Conservation (phyloP, 1,140 invertebrate genomes). For the Cyrtorhinus lividipennis region DNA sequence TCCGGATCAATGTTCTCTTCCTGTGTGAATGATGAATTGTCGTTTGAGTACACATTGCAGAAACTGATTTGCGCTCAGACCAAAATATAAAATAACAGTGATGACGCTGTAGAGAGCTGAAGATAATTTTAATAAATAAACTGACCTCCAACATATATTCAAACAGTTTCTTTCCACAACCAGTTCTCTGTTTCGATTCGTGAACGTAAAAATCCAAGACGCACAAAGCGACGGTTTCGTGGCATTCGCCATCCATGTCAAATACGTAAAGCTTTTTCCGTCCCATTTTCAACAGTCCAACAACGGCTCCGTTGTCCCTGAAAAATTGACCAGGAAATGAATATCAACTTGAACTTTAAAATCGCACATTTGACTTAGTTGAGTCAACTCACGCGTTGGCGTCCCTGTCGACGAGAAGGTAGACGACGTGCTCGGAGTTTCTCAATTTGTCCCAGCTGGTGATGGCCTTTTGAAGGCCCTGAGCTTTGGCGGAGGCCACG, state of each 20-base stretch:
- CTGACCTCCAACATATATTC: slow-evolving; percentile 59
- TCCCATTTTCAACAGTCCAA: slow-evolving; percentile 72
- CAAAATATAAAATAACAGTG: no score
- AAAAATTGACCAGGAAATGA: slow-evolving; percentile 5
- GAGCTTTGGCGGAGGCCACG: slow-evolving; percentile 52
- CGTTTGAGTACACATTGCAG: no score
- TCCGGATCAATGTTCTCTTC: slow-evolving; percentile 49
- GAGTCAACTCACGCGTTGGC: no score
- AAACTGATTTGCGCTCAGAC: no score
- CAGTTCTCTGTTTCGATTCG: slow-evolving; percentile 58
- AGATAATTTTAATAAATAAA: neutral
- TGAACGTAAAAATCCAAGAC: slow-evolving; percentile 80
- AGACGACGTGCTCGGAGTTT: slow-evolving; percentile 49
- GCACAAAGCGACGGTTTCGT: slow-evolving; percentile 59
- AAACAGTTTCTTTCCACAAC: slow-evolving; percentile 59
- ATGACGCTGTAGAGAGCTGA: neutral
- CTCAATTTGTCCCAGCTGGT: slow-evolving; percentile 50
- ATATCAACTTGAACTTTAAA: no score
- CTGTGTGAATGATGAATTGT: no score
- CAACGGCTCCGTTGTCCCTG: slow-evolving; percentile 31
- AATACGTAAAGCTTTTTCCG: slow-evolving; percentile 71
- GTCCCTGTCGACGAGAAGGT: slow-evolving; percentile 46
- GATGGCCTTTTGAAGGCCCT: slow-evolving; percentile 53
- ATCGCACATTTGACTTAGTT: no score
- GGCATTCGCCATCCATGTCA: slow-evolving; percentile 48